phyloP scores from a whole-genome alignment of 2,888 invertebrate genomes.

The Morpho helenor region DNA sequence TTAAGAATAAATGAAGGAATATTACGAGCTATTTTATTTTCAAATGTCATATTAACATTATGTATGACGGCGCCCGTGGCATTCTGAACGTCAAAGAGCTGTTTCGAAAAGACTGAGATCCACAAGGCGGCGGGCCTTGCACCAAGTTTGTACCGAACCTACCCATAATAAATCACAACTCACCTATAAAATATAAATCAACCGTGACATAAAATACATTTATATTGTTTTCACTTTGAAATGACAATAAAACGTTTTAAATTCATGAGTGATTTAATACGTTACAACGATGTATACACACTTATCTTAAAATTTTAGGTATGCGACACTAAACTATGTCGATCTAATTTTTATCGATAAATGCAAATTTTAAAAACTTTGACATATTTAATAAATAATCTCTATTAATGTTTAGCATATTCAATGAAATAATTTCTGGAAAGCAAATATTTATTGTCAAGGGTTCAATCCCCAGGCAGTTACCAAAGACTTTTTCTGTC shows the following conservation, averaged over 20 bases:
- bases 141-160: constrained; percentile 64
- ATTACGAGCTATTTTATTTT: constrained; percentile 33
- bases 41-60: constrained; percentile 39
- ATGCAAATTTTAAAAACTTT: constrained; percentile 35
- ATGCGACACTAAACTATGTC: constrained; percentile 44
- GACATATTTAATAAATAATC: too few relatives aligned
- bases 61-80: constrained; percentile 38
- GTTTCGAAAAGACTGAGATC: constrained; percentile 31
- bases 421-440: too few relatives aligned
- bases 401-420: too few relatives aligned
- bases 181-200: constrained; percentile 77
- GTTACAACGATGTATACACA: constrained; percentile 48
- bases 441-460: too few relatives aligned
- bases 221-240: constrained; percentile 75
- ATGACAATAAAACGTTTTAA: constrained; percentile 73
- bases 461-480: too few relatives aligned
- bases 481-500: too few relatives aligned
- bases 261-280: constrained; percentile 68
- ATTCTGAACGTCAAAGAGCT: constrained; percentile 31
- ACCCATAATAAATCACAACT: constrained; percentile 68
- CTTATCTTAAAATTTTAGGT: constrained; percentile 43
- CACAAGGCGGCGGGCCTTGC: constrained; percentile 34
- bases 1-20: constrained; percentile 32
- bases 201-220: constrained; percentile 70
- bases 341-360: constrained; percentile 50